phyloP scores from a whole-genome alignment of 2,888 invertebrate species.

The Drosophila koepferae region DNA sequence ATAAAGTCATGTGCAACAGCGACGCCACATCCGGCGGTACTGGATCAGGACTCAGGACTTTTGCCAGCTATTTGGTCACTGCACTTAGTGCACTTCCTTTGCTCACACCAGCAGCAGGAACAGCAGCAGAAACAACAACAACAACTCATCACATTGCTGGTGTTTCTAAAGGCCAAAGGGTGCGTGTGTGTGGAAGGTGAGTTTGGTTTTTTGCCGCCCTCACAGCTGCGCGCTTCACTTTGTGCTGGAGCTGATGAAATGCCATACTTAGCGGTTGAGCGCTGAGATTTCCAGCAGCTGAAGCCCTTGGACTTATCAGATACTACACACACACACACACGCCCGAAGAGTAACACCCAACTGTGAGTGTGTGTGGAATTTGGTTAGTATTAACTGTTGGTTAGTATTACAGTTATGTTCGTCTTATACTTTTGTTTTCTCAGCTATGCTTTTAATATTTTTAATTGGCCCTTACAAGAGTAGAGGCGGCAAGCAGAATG shows the following conservation, averaged over 20 bases:
- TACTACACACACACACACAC: constrained; percentile 32
- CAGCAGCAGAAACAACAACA: constrained; percentile 1
- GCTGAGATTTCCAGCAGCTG: constrained; percentile 60
- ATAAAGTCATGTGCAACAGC: constrained; percentile 74
- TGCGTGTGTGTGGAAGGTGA: no score
- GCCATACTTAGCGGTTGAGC: constrained; percentile 78
- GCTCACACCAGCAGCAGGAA: constrained; percentile 36
- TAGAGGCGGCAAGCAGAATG: not conserved
- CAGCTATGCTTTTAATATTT: not conserved
- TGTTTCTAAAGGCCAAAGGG: constrained; percentile 37
- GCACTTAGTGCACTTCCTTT: constrained; percentile 72
- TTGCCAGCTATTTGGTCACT: constrained; percentile 69
- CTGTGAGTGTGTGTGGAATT: constrained; percentile 41
- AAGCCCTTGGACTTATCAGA: constrained; percentile 44
- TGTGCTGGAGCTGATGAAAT: constrained; percentile 69
- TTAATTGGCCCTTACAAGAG: not conserved
- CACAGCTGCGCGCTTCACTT: constrained; percentile 33
- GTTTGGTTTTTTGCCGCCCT: constrained; percentile 19
- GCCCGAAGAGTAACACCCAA: not conserved
- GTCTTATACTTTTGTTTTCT: not conserved
- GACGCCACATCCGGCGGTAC: constrained; percentile 63
- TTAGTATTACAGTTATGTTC: constrained; percentile 33
- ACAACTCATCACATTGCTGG: constrained; percentile 48
- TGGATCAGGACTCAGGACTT: constrained; percentile 32
- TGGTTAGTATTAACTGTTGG: constrained; percentile 35